Evolutionary conservation across 2,888 invertebrate genomes (phyloP).

Genomic region (Hoplodrina blanda): DNA sequence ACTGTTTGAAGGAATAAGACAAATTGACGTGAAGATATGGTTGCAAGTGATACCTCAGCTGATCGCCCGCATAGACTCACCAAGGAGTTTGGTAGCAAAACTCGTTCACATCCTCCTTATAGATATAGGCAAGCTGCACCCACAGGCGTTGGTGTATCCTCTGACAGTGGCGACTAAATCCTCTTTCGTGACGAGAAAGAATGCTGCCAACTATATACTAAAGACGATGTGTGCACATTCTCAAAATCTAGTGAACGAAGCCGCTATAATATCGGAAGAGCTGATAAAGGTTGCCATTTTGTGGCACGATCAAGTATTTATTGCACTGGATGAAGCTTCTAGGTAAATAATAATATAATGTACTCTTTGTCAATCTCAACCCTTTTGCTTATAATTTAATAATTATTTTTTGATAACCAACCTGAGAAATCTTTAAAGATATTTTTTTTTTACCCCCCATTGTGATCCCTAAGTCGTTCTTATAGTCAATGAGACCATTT

Average conservation of each 20-base stretch:
- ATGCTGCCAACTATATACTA: conserved; percentile 98
- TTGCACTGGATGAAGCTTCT: conserved; percentile 97
- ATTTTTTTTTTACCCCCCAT: no score
- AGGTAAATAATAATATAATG: conserved; percentile 71
- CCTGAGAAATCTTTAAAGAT: no score
- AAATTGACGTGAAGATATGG: conserved; percentile 99
- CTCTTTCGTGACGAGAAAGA: conserved; percentile 94
- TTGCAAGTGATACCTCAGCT: conserved; percentile 99
- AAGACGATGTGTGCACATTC: conserved; percentile 99
- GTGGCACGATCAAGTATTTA: conserved; percentile 98
- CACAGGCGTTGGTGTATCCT: conserved; percentile 99
- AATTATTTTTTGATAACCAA: no score
- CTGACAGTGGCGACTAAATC: conserved; percentile 99
- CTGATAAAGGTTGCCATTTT: conserved; percentile 99
- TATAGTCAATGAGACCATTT: no score
- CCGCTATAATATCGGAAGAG: conserved; percentile 98
- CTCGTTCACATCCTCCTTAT: conserved; percentile 98
- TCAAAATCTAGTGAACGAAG: conserved; percentile 97
- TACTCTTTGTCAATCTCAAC: neutral
- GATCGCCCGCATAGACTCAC: conserved; percentile 99
- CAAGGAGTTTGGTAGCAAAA: conserved; percentile 96
- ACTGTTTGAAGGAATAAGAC: conserved; percentile 96
- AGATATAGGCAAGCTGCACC: conserved; percentile 99
- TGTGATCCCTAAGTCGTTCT: no score
- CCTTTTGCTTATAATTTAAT: no score